Evolutionary conservation across 1,140 invertebrate species (phyloP).

Genomic region (Dreissena polymorpha): DNA sequence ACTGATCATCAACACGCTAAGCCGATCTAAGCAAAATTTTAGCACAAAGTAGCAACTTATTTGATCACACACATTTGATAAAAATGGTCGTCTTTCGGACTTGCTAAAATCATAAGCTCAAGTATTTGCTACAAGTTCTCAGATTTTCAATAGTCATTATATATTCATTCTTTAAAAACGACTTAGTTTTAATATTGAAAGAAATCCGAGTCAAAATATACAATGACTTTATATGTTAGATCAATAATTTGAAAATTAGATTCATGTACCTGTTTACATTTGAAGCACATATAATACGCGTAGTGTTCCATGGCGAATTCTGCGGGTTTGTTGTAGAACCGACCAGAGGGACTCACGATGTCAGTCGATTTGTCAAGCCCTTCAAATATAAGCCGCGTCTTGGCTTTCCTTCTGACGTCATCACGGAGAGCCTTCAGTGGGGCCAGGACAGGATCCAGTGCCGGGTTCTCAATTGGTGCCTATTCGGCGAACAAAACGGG

Average conservation of each 20-base stretch:
- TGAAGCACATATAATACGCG: conserved; percentile 42
- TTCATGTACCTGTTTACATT: conserved; percentile 30
- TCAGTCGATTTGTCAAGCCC: conserved; percentile 16
- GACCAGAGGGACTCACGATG: conserved; percentile 7
- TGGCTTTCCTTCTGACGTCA: conserved; percentile 43
- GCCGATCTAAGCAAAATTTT: too few species aligned
- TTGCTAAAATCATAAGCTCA: too few species aligned
- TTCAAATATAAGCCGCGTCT: conserved; percentile 27
- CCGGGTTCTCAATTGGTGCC: conserved; percentile 30
- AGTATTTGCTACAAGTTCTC: too few species aligned
- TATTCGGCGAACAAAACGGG: neutral
- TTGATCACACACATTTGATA: too few species aligned
- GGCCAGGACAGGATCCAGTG: neutral
- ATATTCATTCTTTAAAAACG: too few species aligned
- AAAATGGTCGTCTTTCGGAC: too few species aligned
- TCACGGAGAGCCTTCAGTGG: conserved; percentile 16
- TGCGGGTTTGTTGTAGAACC: conserved; percentile 29
- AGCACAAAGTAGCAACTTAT: too few species aligned
- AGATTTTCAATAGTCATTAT: too few species aligned
- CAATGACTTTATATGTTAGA: neutral
- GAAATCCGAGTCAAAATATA: neutral
- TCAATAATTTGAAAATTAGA: neutral
- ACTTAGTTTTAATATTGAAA: too few species aligned
- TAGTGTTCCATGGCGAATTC: conserved; percentile 40
- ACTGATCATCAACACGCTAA: too few species aligned